These are phyloP conservation scores for Eublepharis macularius DNA, from an alignment of 2,113 vertebrate genomes.

Conservation along the genomic window DNA sequence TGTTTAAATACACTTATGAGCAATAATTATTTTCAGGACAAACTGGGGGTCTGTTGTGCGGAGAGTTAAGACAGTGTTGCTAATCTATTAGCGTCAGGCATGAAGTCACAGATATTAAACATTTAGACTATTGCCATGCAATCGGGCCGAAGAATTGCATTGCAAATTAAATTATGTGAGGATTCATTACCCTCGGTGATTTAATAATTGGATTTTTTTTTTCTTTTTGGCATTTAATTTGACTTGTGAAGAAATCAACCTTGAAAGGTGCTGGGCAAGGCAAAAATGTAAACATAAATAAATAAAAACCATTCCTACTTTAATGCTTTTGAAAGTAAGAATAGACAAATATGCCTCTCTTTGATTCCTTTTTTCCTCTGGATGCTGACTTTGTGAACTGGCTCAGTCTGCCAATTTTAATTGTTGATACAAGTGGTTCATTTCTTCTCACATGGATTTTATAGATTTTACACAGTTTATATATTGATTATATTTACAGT, in stretches of 20 bases:
- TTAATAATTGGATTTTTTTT: neutral
- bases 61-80: constrained; percentile 34
- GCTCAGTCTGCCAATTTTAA: too few relatives aligned
- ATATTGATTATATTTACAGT: too few relatives aligned
- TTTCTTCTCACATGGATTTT: too few relatives aligned
- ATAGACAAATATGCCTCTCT: too few relatives aligned
- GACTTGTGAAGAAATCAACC: neutral
- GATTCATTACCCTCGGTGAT: constrained; percentile 13
- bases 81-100: constrained; percentile 57
- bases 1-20: constrained; percentile 39
- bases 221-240: neutral
- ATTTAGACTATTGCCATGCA: constrained; percentile 42
- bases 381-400: too few relatives aligned
- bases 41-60: constrained; percentile 41
- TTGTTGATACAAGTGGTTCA: too few relatives aligned
- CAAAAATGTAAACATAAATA: neutral
- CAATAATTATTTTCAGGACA: constrained; percentile 49
- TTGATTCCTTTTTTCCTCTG: too few relatives aligned
- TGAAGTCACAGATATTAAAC: constrained; percentile 55
- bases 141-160: constrained; percentile 35
- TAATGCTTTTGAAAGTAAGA: too few relatives aligned
- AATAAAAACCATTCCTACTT: neutral
- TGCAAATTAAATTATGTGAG: constrained; percentile 31
- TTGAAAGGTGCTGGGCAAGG: neutral
- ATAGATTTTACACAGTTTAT: too few relatives aligned